These are phyloP conservation scores for Rhopalosiphum maidis DNA, from an alignment of 1,140 invertebrate genomes.

Conservation along the genomic window DNA sequence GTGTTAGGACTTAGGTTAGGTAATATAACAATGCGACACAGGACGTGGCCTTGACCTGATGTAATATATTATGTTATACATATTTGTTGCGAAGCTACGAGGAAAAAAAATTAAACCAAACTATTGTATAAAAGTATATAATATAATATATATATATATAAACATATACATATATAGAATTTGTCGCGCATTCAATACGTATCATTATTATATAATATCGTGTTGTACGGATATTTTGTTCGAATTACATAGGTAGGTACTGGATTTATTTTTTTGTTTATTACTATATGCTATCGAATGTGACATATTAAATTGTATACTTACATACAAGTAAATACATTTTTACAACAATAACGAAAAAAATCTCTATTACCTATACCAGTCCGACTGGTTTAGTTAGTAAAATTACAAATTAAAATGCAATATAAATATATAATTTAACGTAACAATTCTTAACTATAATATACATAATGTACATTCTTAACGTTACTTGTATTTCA, in stretches of 20 bases:
- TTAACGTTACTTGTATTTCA: not conserved
- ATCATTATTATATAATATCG: not conserved
- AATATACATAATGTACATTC: not conserved
- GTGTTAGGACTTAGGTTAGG: not conserved
- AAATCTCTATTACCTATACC: not conserved
- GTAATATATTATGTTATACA: not conserved
- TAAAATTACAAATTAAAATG: not conserved
- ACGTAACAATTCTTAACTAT: not conserved
- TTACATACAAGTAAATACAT: not conserved
- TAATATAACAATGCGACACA: not conserved
- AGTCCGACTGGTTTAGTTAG: not conserved
- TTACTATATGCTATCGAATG: not conserved
- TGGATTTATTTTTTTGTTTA: not conserved
- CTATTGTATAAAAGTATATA: not conserved
- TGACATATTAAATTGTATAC: not conserved
- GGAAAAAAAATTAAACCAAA: not conserved
- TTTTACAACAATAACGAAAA: constrained; percentile 30
- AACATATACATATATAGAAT: not conserved
- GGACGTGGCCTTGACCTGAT: not conserved
- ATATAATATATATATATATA: too few relatives aligned
- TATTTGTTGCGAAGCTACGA: not conserved
- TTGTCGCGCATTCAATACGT: not conserved
- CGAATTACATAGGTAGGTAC: not conserved
- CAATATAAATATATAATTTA: not conserved
- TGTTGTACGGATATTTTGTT: not conserved